Percentiles rank a stretch among this genome's conserved stretches.
These are phyloP conservation scores for Numida meleagris DNA, from an alignment of 2,113 vertebrate species.

Conservation along the genomic window DNA sequence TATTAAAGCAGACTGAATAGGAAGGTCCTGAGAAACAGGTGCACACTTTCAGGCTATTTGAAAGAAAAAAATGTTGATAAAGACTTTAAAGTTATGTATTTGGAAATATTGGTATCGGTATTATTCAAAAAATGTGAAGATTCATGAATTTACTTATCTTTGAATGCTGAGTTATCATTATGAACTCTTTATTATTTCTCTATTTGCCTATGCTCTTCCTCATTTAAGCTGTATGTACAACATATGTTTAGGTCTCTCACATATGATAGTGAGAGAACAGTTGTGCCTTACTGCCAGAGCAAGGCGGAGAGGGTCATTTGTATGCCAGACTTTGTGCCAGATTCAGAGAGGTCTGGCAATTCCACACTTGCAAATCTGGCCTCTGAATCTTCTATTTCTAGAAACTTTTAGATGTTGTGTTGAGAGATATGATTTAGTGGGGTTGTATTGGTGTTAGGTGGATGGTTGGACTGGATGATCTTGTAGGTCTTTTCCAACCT, in stretches of 20 bases:
- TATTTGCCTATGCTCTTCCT: neutral
- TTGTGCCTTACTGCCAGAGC: neutral
- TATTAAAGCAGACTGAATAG: neutral
- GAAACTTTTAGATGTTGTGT: no score
- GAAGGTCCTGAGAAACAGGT: neutral
- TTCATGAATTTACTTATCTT: neutral
- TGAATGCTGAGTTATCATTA: neutral
- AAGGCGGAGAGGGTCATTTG: neutral
- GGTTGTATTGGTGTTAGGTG: no score
- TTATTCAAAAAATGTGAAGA: neutral
- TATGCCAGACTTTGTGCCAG: neutral
- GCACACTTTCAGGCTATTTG: neutral
- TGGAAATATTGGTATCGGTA: neutral
- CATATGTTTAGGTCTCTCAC: neutral
- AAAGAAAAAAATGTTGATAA: neutral
- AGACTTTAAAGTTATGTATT: rapidly evolving
- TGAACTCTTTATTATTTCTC: neutral
- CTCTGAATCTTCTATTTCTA: neutral
- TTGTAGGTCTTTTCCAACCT: no score
- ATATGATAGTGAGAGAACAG: neutral
- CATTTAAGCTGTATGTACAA: neutral
- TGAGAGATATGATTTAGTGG: no score
- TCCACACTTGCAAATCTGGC: neutral
- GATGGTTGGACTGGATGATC: no score
- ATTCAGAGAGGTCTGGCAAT: neutral